Conservation (phyloP, 2,113 vertebrate genomes). For the Lamprotornis superbus region DNA sequence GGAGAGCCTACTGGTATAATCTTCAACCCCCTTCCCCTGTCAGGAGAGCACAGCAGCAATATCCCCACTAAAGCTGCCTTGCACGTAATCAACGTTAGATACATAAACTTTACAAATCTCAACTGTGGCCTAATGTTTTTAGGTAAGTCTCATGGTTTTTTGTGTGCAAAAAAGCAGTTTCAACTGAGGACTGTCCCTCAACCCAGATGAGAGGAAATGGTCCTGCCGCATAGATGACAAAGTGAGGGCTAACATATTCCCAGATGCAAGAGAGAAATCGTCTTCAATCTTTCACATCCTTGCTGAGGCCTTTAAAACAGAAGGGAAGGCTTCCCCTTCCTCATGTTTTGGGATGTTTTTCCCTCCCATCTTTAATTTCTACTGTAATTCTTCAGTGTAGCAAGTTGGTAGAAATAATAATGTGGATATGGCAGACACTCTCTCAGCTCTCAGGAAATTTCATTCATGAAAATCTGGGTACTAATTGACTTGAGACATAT, state of each 20-base stretch:
- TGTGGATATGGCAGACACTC: not conserved
- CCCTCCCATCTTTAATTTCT: fast-evolving
- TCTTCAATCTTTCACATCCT: not conserved
- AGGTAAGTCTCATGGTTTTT: not conserved
- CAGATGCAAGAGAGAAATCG: not conserved
- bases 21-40: not conserved
- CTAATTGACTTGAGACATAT: not conserved
- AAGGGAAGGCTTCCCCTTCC: not conserved
- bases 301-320: not conserved
- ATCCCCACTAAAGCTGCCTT: not conserved
- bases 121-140: not conserved
- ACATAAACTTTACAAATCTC: not conserved
- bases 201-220: not conserved
- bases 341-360: fast-evolving
- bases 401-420: not conserved
- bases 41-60: not conserved
- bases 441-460: not conserved
- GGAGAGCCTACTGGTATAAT: not conserved
- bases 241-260: not conserved
- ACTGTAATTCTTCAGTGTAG: not conserved
- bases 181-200: not conserved
- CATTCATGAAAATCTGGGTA: not conserved
- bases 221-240: too few species aligned
- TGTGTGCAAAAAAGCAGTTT: not conserved
- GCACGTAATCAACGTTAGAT: not conserved